Conservation (phyloP, 1,140 invertebrate species). For the Cydia fagiglandana region DNA sequence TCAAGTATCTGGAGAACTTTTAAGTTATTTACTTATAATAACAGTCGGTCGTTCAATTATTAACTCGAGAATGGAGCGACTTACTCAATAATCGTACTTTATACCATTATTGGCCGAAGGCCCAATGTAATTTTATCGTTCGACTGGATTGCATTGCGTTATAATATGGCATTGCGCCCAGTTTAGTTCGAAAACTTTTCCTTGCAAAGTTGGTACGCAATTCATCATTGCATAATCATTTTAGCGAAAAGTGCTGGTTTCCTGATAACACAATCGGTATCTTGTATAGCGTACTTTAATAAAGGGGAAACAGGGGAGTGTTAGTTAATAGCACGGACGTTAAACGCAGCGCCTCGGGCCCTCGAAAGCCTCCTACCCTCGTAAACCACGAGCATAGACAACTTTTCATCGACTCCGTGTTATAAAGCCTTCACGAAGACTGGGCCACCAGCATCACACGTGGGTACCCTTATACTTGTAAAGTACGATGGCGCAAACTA, state of each 20-base stretch:
- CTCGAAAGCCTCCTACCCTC: constrained; percentile 24
- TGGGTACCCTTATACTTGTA: no score
- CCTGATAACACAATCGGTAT: constrained; percentile 3
- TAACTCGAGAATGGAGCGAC: background rate
- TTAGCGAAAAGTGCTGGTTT: background rate
- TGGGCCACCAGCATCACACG: background rate
- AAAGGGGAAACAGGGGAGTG: constrained; percentile 21
- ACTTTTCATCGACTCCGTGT: background rate
- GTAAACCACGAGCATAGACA: constrained; percentile 32
- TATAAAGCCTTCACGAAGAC: background rate
- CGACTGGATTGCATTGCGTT: constrained; percentile 6
- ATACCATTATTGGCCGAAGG: constrained; percentile 9
- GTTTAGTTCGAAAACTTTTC: constrained; percentile 6
- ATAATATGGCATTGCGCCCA: constrained; percentile 8
- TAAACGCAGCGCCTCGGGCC: constrained; percentile 36
- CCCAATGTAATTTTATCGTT: constrained; percentile 7
- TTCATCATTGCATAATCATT: constrained; percentile 19
- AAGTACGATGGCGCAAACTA: no score
- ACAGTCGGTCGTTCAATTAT: background rate
- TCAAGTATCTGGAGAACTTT: background rate
- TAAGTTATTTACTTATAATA: constrained; percentile 6
- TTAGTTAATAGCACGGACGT: constrained; percentile 44
- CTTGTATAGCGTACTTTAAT: constrained; percentile 31
- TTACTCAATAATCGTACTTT: constrained; percentile 20
- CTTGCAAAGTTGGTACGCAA: constrained; percentile 1